Evolutionary conservation across 2,113 vertebrate species (phyloP), one percentile per base, ranked within the genome.

Genomic region (Notarius lentiginosus): DNA sequence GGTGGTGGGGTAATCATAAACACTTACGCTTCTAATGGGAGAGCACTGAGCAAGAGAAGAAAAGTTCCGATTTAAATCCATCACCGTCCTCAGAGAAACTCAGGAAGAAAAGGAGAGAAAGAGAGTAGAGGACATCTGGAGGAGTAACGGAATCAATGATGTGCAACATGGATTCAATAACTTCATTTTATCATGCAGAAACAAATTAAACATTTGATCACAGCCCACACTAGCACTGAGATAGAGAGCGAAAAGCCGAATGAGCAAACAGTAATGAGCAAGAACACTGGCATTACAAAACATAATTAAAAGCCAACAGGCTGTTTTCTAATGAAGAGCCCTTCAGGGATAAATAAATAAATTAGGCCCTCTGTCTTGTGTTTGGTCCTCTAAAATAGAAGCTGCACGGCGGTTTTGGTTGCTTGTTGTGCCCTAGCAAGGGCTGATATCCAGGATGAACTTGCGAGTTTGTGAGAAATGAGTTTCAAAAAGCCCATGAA

Each of bases 231-330:
- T 11, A 61, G 7, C n/a, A 55, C 70, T 17, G 81, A 83, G 79
- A 66, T 49, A 6, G 18, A 79, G 53, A 49, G 17, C n/a, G 5
- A 61, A 41, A 79, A 61, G 27, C 12, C 10, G 10, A 70, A 86
- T 58, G 10, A 83, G 63, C 34, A 58, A 70, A 79, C 51, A 76
- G 73, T 79, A 83, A 86, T 60, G 56, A 79, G 84, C 72, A 87
- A 58, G 68, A 58, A 88, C 30, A 83, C 79, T 72, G 73, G 53
- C 51, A 83, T 72, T 79, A 79, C 80, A 70, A 72, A 86, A 83
- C 81, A 86, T 84, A 89, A 89, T 89, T 86, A 88, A 88, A 88
- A 88, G 87, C 60, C 79, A 86, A 82, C 81, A 66, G 84, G 51
- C 68, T 86, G 58, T 66, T 86, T 82, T 83, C 51, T 86, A 83